A percentile compares a stretch with the other conserved stretches of the same genome.
These are phyloP conservation scores for Sitta europaea DNA, from an alignment of 2,113 vertebrate genomes.

Conservation along the genomic window DNA sequence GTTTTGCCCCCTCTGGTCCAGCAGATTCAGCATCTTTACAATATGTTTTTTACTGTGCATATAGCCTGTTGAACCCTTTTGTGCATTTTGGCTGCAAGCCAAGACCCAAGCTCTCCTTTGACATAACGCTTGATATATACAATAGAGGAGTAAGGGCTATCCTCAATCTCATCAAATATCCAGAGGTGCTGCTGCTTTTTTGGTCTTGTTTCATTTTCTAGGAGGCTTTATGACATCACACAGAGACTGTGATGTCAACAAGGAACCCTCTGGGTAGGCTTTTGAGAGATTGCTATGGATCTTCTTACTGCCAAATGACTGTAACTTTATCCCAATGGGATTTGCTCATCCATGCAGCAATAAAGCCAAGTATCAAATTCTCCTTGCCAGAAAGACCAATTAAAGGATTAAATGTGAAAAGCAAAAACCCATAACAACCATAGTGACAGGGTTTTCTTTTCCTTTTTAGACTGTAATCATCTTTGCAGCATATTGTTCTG, in stretches of 20 bases:
- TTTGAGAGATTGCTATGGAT: conserved; percentile 19
- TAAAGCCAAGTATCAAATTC: conserved; percentile 52
- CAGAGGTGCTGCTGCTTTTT: not conserved
- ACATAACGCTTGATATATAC: not conserved
- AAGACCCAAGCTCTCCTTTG: not conserved
- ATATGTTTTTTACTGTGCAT: not conserved
- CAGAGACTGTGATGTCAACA: conserved; percentile 22
- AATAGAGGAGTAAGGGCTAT: not conserved
- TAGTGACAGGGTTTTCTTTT: conserved; percentile 46
- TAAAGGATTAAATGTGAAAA: conserved; percentile 66
- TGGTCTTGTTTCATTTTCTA: not conserved
- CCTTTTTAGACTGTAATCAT: conserved; percentile 52
- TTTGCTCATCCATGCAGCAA: conserved; percentile 19
- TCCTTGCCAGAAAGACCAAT: conserved; percentile 67
- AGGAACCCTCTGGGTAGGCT: conserved; percentile 30
- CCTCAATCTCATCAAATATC: not conserved
- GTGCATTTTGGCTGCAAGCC: not conserved
- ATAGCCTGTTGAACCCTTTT: not conserved
- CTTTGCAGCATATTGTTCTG: conserved; percentile 48
- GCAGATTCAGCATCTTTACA: not conserved
- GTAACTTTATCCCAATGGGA: conserved; percentile 39
- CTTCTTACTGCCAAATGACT: conserved; percentile 37
- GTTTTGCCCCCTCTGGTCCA: not conserved
- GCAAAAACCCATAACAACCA: conserved; percentile 35
- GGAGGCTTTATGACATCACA: conserved; percentile 23